A percentile compares a stretch with the other conserved stretches of the same genome.
These are phyloP conservation scores for Ophioderma brevispina DNA, from an alignment of 35 echinoderm and acorn worm genomes.

Conservation along the genomic window DNA sequence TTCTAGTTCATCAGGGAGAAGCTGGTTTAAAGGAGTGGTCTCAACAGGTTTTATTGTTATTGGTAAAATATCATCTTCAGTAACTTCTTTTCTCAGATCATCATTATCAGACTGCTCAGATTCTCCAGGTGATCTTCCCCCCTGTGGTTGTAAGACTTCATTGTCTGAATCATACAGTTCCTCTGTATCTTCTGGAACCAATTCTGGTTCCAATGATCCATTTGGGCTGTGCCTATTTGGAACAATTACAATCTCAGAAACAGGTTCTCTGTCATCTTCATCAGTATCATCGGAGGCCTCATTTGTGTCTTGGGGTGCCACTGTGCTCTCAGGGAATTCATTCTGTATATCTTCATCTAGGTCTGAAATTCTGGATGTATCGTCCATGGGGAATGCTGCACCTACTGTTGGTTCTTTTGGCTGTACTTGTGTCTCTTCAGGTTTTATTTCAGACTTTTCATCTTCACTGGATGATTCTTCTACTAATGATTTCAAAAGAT, in stretches of 20 bases:
- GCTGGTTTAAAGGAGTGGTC: not conserved
- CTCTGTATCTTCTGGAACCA: not conserved
- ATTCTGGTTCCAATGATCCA: not conserved
- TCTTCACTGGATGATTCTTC: not conserved
- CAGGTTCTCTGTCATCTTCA: too few species aligned
- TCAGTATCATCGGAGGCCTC: too few species aligned
- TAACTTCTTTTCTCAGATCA: not conserved
- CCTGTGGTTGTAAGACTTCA: not conserved
- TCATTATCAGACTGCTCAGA: not conserved
- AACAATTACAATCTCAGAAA: not conserved
- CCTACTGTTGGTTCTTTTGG: not conserved
- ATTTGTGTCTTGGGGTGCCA: not conserved
- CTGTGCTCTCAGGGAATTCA: not conserved
- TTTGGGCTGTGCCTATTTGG: not conserved
- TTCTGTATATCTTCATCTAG: not conserved
- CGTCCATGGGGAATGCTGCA: not conserved
- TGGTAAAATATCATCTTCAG: not conserved
- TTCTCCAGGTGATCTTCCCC: not conserved
- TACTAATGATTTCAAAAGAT: not conserved
- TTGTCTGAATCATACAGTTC: not conserved
- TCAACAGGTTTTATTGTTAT: not conserved
- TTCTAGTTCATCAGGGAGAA: too few species aligned
- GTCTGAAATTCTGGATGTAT: not conserved
- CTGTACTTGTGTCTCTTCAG: constrained; percentile 3
- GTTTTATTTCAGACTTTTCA: not conserved